A percentile compares a stretch with the other conserved stretches of the same genome.
These are phyloP conservation scores for Meta bourneti DNA, from an alignment of 2,888 invertebrate species.

Conservation along the genomic window DNA sequence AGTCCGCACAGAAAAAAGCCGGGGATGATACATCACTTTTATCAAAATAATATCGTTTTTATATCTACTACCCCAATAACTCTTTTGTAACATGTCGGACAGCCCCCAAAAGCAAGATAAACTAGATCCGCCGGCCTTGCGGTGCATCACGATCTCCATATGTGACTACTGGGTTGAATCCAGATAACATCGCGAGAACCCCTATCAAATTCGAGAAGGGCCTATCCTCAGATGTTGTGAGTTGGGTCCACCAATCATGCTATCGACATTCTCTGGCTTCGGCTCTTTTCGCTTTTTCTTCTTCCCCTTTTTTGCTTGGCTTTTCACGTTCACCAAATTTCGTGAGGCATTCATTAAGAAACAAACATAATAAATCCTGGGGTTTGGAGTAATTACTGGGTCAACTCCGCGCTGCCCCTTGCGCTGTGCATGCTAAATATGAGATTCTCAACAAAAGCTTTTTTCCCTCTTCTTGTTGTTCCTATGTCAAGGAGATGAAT, in stretches of 20 bases:
- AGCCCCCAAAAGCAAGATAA: not conserved
- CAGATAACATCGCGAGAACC: constrained; percentile 21
- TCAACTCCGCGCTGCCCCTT: constrained; percentile 5
- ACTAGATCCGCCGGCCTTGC: constrained; percentile 10
- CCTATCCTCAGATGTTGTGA: not conserved
- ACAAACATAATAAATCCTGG: constrained; percentile 49
- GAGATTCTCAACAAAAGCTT: constrained; percentile 41
- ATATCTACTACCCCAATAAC: constrained; percentile 27
- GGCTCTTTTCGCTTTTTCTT: not conserved
- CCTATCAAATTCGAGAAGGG: not conserved
- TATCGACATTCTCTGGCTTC: constrained; percentile 21
- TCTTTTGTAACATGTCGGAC: constrained; percentile 17
- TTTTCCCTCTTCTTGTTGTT: not conserved
- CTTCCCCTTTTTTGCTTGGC: constrained; percentile 12
- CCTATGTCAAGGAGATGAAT: constrained; percentile 54
- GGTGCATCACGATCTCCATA: constrained; percentile 30
- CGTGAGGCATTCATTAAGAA: constrained; percentile 64
- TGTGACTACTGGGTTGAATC: constrained; percentile 2
- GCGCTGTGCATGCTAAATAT: constrained; percentile 39
- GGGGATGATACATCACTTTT: constrained; percentile 41
- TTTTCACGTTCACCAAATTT: constrained; percentile 19
- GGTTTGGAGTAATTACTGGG: constrained; percentile 51
- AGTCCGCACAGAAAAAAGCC: not conserved
- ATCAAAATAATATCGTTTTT: constrained; percentile 56
- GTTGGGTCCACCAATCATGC: constrained; percentile 43